Evolutionary conservation across 1,140 invertebrate genomes (phyloP).

Genomic region (Drosophila albomicans): DNA sequence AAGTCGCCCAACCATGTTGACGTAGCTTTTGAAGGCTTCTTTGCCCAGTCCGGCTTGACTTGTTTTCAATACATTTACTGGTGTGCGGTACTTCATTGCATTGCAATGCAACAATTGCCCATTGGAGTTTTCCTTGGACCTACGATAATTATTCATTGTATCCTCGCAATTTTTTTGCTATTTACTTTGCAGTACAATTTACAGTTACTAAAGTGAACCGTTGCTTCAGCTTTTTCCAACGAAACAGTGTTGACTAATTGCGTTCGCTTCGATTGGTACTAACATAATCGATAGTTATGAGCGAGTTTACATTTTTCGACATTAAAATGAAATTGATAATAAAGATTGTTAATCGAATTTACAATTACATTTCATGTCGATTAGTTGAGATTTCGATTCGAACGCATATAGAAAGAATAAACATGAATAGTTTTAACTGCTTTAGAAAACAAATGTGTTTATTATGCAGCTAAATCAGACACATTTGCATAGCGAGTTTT

Average conservation of each 20-base stretch:
- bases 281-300: no score
- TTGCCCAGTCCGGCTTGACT: neutral
- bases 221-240: neutral
- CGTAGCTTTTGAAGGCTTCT: constrained; percentile 9
- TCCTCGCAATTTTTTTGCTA: neutral
- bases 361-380: neutral
- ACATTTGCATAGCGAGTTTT: constrained; percentile 60
- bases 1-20: constrained; percentile 20
- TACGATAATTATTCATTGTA: constrained; percentile 6
- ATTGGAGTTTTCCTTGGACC: neutral
- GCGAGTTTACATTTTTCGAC: no score
- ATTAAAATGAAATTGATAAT: no score
- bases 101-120: neutral
- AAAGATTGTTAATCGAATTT: no score
- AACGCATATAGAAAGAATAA: neutral
- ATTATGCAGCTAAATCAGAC: constrained; percentile 4
- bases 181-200: constrained; percentile 4
- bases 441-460: neutral
- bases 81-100: neutral
- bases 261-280: no score
- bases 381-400: neutral
- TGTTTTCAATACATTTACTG: constrained; percentile 4
- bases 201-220: constrained; percentile 5
- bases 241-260: constrained; percentile 18
- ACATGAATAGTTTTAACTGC: neutral